Base-by-base conservation (phyloP, 2,888 invertebrate genomes). In the Tinea pellionella region DNA sequence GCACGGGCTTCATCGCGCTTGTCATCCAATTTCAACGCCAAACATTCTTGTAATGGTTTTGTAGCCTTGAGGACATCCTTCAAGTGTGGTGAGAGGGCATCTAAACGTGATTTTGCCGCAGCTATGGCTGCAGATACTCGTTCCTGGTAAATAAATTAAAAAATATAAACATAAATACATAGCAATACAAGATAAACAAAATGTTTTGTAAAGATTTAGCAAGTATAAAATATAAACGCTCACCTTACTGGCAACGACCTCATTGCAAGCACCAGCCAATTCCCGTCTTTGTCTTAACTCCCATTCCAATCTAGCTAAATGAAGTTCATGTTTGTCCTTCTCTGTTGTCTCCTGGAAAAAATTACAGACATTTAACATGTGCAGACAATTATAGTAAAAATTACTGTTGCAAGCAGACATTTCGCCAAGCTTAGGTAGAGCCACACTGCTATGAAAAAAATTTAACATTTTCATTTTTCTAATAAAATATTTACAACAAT, bases 201-300 rank as follows among this genome's bases (percentile, higher is more conserved):
- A 2, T 3, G 24, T 24, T 6, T 24, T 24, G n/a, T n/a, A n/a
- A n/a, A n/a, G n/a, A n/a, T n/a, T n/a, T n/a, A n/a, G 24, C 24
- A 24, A 24, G 24, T 24, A 6, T 3, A 24, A 3, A 24, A 24
- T 6, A 24, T 37, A 37, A 37, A 37, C 9, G n/a, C 37, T 12
- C n/a, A 47, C 47, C 24, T 53, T 96, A 30, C 91, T 91, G 19
- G 91, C 89, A 43, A 94, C 90, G 7, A 96, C 81, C 63, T 93
- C 91, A 69, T 91, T 92, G 68, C 95, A 94, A 29, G 94, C 89
- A 41, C 91, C 89, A 0, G 96, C 91, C 53, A 97, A 83, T 67
- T 94, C 92, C 72, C 96, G 94, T 1, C 98, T 89, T 74, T 97
- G 95, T 15, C 92, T 92, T 59, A 97, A 80, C 77, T 98, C 98